Evolutionary conservation across 2,113 vertebrate species (phyloP).

Genomic region (Colius striatus): DNA sequence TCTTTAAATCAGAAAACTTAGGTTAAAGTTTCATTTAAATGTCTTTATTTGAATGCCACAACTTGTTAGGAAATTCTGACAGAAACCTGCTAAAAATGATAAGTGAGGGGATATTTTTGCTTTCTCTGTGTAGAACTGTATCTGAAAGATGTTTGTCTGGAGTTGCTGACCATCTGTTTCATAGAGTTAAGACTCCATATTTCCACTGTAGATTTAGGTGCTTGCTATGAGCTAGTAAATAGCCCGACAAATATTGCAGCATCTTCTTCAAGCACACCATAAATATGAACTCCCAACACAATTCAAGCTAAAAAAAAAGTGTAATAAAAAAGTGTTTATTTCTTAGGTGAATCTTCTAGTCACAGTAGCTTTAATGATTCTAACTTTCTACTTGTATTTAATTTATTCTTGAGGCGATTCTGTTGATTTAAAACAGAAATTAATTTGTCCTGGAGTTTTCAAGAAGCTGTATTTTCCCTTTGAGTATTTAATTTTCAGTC

Average conservation of each 20-base stretch:
- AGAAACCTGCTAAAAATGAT: background rate
- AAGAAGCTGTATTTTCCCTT: background rate
- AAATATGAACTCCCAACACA: background rate
- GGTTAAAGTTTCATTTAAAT: background rate
- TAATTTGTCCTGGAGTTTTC: background rate
- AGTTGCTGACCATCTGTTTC: conserved; percentile 38
- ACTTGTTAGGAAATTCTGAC: background rate
- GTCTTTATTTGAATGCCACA: background rate
- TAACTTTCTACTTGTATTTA: background rate
- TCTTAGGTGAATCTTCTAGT: background rate
- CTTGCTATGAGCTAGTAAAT: background rate
- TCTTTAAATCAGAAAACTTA: background rate
- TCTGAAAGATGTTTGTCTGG: conserved; percentile 21
- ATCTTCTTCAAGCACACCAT: background rate
- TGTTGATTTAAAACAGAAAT: background rate
- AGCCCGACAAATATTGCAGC: background rate
- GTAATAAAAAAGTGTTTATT: background rate
- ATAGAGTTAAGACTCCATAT: background rate
- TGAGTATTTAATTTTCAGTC: background rate
- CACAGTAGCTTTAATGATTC: background rate
- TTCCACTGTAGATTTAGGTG: conserved; percentile 12
- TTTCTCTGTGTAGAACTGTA: background rate
- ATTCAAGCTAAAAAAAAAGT: background rate
- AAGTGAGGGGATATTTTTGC: background rate
- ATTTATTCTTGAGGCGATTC: conserved; percentile 2